Evolutionary conservation across 2,888 invertebrate species (phyloP).

Genomic region (Aphidius colemani): DNA sequence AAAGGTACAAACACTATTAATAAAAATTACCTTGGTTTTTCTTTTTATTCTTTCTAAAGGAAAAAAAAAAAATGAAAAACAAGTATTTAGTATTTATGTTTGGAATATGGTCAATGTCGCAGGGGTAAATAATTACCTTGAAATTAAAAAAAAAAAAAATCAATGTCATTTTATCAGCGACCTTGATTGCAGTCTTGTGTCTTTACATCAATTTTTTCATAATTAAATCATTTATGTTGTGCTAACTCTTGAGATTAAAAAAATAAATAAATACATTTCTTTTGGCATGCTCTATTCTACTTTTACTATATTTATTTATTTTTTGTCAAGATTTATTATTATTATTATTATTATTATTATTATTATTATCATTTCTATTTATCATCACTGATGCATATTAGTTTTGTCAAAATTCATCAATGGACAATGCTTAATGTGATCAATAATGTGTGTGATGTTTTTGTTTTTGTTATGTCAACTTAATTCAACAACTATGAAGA

Average conservation of each 20-base stretch:
- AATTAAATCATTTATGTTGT: no score
- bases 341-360: no score
- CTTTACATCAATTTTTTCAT: no score
- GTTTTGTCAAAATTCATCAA: not conserved
- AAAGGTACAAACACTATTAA: conserved; percentile 54
- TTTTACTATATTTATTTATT: not conserved
- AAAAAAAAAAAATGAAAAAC: not conserved
- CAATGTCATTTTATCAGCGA: no score
- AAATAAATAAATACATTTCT: not conserved
- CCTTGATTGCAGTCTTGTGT: no score
- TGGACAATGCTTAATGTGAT: conserved; percentile 42
- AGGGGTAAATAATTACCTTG: no score
- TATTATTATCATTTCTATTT: no score
- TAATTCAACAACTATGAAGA: conserved; percentile 46
- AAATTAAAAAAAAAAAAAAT: no score
- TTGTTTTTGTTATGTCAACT: conserved; percentile 47
- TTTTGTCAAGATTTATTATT: no score
- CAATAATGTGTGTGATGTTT: conserved; percentile 48
- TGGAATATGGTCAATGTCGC: not conserved
- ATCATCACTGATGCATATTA: no score
- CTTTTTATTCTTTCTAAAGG: not conserved
- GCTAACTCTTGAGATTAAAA: no score
- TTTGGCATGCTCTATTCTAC: not conserved
- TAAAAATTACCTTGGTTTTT: not conserved
- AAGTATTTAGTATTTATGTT: not conserved